A percentile compares a stretch with the other conserved stretches of the same genome.
Conservation (phyloP, 2,888 invertebrate genomes). For the Sepiola atlantica region DNA sequence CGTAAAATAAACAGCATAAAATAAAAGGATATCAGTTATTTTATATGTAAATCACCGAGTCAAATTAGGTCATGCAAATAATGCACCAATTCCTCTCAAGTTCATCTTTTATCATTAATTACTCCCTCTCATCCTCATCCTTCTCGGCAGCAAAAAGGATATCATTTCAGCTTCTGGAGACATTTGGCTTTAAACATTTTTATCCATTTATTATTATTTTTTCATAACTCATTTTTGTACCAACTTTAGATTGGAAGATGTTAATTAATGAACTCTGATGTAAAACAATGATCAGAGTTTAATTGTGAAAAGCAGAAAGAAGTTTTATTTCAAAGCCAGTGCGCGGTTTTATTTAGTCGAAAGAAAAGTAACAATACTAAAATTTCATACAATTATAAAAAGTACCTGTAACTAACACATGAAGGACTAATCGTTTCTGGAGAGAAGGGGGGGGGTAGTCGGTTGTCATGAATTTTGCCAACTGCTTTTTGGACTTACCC, state of each 20-base stretch:
- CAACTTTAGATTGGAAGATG: neutral
- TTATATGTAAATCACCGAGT: neutral
- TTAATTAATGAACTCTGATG: neutral
- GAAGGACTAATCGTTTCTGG: too few species aligned
- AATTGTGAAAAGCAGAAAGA: neutral
- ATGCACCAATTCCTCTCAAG: neutral
- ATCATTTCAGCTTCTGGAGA: neutral
- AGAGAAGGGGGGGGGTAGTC: too few species aligned
- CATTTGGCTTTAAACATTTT: neutral
- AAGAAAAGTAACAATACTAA: too few species aligned
- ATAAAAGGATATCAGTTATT: too few species aligned
- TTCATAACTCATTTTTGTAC: neutral
- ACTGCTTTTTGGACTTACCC: too few species aligned
- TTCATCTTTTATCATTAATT: neutral
- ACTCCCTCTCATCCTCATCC: neutral
- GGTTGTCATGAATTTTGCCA: too few species aligned
- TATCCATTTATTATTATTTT: neutral
- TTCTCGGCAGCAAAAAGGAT: neutral
- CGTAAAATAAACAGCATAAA: too few species aligned
- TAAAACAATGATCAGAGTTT: neutral
- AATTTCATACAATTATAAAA: too few species aligned
- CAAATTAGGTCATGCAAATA: neutral
- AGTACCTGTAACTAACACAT: too few species aligned
- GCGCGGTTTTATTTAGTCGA: too few species aligned
- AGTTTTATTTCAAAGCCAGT: neutral